Base-by-base conservation (phyloP, 2,113 vertebrate species). In the Catagonus wagneri region DNA sequence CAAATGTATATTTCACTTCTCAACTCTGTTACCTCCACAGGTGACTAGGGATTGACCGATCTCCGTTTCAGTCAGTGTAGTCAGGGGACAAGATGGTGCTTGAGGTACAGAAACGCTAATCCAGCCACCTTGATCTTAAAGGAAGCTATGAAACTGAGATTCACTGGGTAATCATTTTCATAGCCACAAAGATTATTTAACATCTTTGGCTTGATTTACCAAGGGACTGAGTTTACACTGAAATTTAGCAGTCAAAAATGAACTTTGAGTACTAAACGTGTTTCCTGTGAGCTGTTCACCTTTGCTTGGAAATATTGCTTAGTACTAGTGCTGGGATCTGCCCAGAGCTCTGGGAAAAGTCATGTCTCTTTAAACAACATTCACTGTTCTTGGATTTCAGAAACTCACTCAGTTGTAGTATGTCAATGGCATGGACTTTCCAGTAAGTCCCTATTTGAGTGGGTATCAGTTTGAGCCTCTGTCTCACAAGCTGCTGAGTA, bases 201-300 rank as follows among this genome's bases (percentile, higher is more conserved):
- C 50, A 29, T 91, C 72, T 72, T 66, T 36, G 75, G 25, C 50
- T 93, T 90, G 83, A 85, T 71, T 95, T 94, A 34, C 68, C 71
- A 50, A 84, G 56, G 34, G 50, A 12, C 50, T n/a, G 4, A 19
- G 32, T 19, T 84, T 25, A 78, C 29, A 32, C 7, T 66, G 88
- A 96, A 93, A 90, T 69, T 16, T 25, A 79, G 39, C 27, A 39
- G 5, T 34, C 58, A 16, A 32, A 92, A 78, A 54, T 61, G 81
- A 74, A 91, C 85, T 89, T 80, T 44, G 66, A 29, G 76, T 4
- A 52, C 63, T 58, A 4, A 95, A 50, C 78, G 81, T 27, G 79
- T 79, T 90, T 85, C 56, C 63, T 89, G 7, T 44, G 44, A 6
- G 44, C 79, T 68, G 34, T 39, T 90, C 65, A 79, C 12, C 27